phyloP scores from a whole-genome alignment of 2,888 invertebrate genomes.

The Drosophila rubida region DNA sequence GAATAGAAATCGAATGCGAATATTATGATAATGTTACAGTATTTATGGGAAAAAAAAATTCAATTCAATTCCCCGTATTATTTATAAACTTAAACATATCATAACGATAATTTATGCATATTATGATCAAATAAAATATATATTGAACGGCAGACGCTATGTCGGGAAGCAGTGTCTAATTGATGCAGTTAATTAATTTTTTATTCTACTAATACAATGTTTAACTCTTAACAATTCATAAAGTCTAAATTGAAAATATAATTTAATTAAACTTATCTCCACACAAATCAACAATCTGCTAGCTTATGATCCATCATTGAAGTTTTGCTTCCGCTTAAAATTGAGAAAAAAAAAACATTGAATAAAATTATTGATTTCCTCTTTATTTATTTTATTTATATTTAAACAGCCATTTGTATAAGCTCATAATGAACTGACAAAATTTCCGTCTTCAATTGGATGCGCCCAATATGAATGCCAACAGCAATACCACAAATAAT shows the following conservation, averaged over 20 bases:
- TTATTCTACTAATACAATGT: no score
- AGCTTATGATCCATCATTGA: not conserved
- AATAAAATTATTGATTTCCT: conserved; percentile 7
- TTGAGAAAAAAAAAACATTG: not conserved
- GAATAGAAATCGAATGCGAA: conserved; percentile 2
- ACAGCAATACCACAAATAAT: conserved; percentile 1
- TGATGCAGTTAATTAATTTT: no score
- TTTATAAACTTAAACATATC: not conserved
- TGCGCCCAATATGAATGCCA: not conserved
- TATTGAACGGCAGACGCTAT: no score
- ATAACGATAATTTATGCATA: not conserved
- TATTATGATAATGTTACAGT: conserved; percentile 4
- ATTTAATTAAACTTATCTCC: not conserved
- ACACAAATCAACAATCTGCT: not conserved
- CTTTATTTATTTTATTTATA: conserved; percentile 7
- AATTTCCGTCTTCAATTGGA: conserved; percentile 7
- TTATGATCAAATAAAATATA: no score
- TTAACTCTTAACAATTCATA: no score
- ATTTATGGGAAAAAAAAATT: not conserved
- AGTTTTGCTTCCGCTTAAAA: not conserved
- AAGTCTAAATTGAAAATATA: no score
- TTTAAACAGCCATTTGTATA: conserved; percentile 6
- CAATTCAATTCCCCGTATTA: not conserved
- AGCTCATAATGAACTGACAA: conserved; percentile 1
- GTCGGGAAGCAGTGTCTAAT: no score